Evolutionary conservation across 2,888 invertebrate genomes (phyloP), one percentile per base, ranked within the genome.

Genomic region (Lasioglossum calceatum): DNA sequence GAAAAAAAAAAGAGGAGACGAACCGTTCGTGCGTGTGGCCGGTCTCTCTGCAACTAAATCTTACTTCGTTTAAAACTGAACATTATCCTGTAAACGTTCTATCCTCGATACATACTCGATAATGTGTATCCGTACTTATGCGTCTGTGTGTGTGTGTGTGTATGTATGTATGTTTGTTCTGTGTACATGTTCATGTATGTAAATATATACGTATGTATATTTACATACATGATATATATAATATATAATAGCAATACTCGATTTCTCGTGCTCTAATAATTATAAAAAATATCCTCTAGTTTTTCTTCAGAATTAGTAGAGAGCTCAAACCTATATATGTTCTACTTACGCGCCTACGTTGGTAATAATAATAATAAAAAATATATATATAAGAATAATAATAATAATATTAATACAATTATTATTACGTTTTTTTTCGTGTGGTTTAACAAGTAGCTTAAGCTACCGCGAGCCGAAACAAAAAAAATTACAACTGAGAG

Each of bases 211-310:
- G 39, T 7, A 3, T 70, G 12, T 70, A 70, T 70, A 10, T 39
- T 0, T 36, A 36, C 23, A 70, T 42, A 71, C n/a, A 14, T 42
- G 10, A 36, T 36, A 70, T 70, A 71, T 42, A n/a, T 71, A 19
- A 36, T 36, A 67, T 93, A 36, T 87, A 79, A 94, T 94, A 95
- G 93, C 94, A 94, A 94, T 95, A 94, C 92, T 94, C 93, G 93
- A 90, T 92, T 92, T 91, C 92, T 93, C 91, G 91, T 88, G 71
- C 89, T 81, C 81, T 92, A 91, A 90, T 92, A 89, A 92, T 93
- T 93, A 93, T 91, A 94, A 94, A 94, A 94, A 94, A 93, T 94
- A 93, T 91, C 87, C 86, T 92, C 89, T 93, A 93, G 86, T 14
- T 74, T 44, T 73, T 71, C 87, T 92, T 90, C 91, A 91, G 91